phyloP scores from a whole-genome alignment of 2,888 invertebrate species.

The Muscina levida region DNA sequence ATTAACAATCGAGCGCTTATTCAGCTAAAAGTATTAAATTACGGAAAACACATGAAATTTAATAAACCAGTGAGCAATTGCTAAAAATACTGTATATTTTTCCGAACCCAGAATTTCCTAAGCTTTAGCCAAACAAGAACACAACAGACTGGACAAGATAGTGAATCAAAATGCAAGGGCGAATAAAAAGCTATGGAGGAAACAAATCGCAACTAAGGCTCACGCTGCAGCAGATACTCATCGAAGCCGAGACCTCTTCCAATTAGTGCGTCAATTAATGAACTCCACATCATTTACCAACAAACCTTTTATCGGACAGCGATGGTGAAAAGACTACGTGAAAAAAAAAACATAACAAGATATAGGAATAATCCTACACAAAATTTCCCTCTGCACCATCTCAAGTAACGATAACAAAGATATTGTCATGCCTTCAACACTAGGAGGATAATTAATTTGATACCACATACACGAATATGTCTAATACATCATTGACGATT shows the following conservation, averaged over 20 bases:
- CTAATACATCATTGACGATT: too few relatives aligned
- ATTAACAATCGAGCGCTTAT: too few relatives aligned
- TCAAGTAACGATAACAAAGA: too few relatives aligned
- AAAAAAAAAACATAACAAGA: too few relatives aligned
- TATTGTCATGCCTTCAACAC: too few relatives aligned
- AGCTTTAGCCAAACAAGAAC: not conserved
- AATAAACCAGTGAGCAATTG: not conserved
- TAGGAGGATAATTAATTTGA: too few relatives aligned
- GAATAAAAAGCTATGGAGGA: not conserved
- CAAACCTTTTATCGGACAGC: not conserved
- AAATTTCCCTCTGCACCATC: too few relatives aligned
- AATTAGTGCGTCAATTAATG: not conserved
- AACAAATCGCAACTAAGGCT: conserved; percentile 5
- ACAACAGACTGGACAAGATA: not conserved
- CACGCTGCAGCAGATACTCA: conserved; percentile 4
- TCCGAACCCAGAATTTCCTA: not conserved
- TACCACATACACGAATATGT: too few relatives aligned
- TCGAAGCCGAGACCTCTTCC: not conserved
- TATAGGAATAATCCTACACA: too few relatives aligned
- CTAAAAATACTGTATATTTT: not conserved
- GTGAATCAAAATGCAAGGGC: not conserved
- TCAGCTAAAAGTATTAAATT: too few relatives aligned
- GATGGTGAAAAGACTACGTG: too few relatives aligned
- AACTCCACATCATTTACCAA: not conserved
- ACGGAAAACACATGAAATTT: not conserved